Percentiles rank a stretch among this genome's conserved stretches.
phyloP scores from a whole-genome alignment of 23 tunicate species.

The Trididemnum nubilum region DNA sequence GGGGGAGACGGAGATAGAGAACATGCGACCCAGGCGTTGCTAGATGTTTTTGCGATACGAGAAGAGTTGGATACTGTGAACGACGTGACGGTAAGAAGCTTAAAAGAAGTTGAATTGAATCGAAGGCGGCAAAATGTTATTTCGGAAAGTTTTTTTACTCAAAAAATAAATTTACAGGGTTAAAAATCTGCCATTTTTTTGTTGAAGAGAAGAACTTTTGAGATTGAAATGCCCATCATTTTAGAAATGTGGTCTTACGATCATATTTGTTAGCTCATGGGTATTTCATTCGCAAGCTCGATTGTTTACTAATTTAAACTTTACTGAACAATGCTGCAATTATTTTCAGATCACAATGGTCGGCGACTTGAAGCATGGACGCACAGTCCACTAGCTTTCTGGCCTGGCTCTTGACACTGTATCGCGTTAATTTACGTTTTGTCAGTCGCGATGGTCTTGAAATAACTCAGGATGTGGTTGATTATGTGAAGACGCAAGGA shows the following conservation, averaged over 20 bases:
- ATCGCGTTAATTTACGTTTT: conserved; percentile 74
- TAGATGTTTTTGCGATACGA: conserved; percentile 85
- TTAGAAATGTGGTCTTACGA: too few species aligned
- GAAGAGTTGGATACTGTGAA: conserved; percentile 96
- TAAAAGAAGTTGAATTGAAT: too few species aligned
- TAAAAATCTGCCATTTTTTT: too few species aligned
- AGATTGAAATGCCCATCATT: too few species aligned
- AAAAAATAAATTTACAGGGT: too few species aligned
- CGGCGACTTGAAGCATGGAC: conserved; percentile 89
- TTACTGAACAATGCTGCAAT: not conserved
- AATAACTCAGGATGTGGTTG: conserved; percentile 77
- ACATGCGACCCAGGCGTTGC: conserved; percentile 90
- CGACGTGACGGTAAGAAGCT: conserved; percentile 83
- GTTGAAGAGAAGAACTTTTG: too few species aligned
- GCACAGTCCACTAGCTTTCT: conserved; percentile 92
- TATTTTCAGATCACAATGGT: conserved; percentile 67
- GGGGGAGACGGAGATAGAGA: conserved; percentile 86
- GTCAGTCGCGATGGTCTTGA: conserved; percentile 52
- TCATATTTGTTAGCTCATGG: too few species aligned
- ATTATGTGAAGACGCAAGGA: conserved; percentile 48
- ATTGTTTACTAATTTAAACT: too few species aligned
- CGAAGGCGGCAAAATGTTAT: too few species aligned
- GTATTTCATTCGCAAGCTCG: too few species aligned
- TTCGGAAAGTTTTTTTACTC: too few species aligned
- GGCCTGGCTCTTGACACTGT: conserved; percentile 63